Evolutionary conservation across 1,140 invertebrate species (phyloP).

Genomic region (Drosophila ogumai): DNA sequence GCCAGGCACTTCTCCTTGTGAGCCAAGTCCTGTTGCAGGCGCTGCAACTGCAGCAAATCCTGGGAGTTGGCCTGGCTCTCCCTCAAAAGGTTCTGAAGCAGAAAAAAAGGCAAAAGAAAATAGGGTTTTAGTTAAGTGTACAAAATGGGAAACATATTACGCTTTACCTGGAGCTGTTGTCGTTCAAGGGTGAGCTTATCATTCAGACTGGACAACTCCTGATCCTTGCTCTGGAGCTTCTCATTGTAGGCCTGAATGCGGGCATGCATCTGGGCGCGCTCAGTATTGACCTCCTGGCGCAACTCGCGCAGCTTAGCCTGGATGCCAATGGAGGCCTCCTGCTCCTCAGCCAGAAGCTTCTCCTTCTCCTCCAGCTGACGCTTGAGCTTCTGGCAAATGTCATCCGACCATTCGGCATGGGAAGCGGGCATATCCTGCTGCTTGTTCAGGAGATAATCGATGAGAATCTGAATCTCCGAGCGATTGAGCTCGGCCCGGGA

Average conservation of each 20-base stretch:
- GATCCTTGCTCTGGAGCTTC: slow-evolving; percentile 74
- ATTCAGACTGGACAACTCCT: slow-evolving; percentile 70
- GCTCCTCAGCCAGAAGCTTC: slow-evolving; percentile 89
- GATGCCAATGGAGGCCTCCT: slow-evolving; percentile 89
- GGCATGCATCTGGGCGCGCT: slow-evolving; percentile 87
- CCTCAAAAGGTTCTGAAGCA: slow-evolving; percentile 41
- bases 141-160: neutral
- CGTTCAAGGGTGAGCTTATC: slow-evolving; percentile 77
- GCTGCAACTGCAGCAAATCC: slow-evolving; percentile 75
- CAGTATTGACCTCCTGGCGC: slow-evolving; percentile 89
- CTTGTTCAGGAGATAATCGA: slow-evolving; percentile 94
- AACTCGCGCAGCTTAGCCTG: slow-evolving; percentile 92
- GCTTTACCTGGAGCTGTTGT: slow-evolving; percentile 75
- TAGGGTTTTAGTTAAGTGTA: too few species aligned
- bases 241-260: slow-evolving; percentile 85
- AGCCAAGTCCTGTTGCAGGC: slow-evolving; percentile 73
- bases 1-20: slow-evolving; percentile 78
- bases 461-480: slow-evolving; percentile 94
- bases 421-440: slow-evolving; percentile 91
- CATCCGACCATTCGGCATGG: slow-evolving; percentile 94
- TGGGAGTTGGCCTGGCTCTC: slow-evolving; percentile 79
- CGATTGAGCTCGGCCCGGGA: slow-evolving; percentile 92
- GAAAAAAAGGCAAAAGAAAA: neutral
- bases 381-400: slow-evolving; percentile 93
- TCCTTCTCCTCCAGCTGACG: slow-evolving; percentile 94